Evolutionary conservation across 2,797 vertebrate species (phyloP).

Genomic region (Synaphobranchus kaupii): DNA sequence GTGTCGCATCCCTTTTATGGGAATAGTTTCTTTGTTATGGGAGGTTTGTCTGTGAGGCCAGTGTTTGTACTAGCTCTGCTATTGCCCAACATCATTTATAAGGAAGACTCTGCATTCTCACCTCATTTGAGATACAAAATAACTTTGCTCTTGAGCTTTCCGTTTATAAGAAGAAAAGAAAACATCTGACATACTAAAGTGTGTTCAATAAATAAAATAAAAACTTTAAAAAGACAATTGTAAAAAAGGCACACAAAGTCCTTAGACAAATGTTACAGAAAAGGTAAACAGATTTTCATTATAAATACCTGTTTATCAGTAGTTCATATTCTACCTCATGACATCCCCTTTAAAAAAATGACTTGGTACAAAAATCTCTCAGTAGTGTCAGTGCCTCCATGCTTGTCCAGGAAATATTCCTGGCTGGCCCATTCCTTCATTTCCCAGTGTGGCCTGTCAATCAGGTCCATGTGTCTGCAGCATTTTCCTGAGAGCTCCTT

Average conservation of each 20-base stretch:
- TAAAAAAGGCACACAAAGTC: slow-evolving; percentile 99
- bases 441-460: slow-evolving; percentile 56
- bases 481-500: slow-evolving; percentile 89
- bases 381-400: slow-evolving; percentile 80
- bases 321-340: slow-evolving; percentile 79
- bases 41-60: slow-evolving; percentile 45
- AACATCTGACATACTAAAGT: slow-evolving; percentile 78
- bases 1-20: slow-evolving; percentile 49
- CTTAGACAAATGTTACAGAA: slow-evolving; percentile 90
- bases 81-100: slow-evolving; percentile 83
- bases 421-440: slow-evolving; percentile 74
- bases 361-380: slow-evolving; percentile 86
- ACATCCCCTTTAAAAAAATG: slow-evolving; percentile 70
- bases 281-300: slow-evolving; percentile 86
- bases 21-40: slow-evolving; percentile 40
- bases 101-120: slow-evolving; percentile 87
- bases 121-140: slow-evolving; percentile 78
- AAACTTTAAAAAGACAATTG: slow-evolving; percentile 91
- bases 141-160: slow-evolving; percentile 63
- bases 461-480: slow-evolving; percentile 76
- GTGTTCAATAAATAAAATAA: slow-evolving; percentile 82
- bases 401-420: slow-evolving; percentile 65
- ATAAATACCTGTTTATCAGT: slow-evolving; percentile 86
- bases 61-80: slow-evolving; percentile 76
- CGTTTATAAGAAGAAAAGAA: slow-evolving; percentile 58